Evolutionary conservation across 2,888 invertebrate species (phyloP).

Genomic region (Campoplex nolae): DNA sequence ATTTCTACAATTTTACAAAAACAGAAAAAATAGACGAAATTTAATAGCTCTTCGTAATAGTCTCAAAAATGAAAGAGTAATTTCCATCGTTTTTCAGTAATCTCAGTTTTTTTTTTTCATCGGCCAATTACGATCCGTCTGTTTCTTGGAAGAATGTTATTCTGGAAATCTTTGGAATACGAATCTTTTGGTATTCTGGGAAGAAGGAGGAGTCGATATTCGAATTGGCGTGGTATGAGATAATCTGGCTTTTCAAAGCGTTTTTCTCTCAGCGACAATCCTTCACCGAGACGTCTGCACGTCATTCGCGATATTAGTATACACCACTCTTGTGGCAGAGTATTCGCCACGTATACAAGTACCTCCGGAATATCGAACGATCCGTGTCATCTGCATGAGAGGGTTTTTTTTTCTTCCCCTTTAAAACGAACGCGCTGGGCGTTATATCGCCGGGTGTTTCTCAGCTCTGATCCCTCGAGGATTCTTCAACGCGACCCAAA

Average conservation of each 20-base stretch:
- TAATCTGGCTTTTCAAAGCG: conserved; percentile 48
- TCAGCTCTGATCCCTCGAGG: conserved; percentile 5
- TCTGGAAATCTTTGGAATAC: background rate
- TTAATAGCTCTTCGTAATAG: background rate
- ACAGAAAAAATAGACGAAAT: too few species aligned
- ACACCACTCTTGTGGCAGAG: background rate
- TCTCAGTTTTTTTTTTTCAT: background rate
- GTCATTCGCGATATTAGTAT: conserved; percentile 45
- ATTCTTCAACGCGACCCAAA: conserved; percentile 37
- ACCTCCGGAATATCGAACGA: conserved; percentile 35
- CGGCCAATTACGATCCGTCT: background rate
- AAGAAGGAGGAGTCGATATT: background rate
- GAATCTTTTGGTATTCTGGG: background rate
- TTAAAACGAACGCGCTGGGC: conserved; percentile 27
- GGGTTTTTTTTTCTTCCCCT: conserved; percentile 13
- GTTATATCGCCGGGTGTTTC: conserved; percentile 16
- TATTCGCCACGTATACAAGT: conserved; percentile 37
- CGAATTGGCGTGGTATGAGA: background rate
- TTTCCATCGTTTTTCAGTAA: background rate
- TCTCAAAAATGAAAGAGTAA: background rate
- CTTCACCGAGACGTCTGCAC: conserved; percentile 39
- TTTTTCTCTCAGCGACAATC: conserved; percentile 45
- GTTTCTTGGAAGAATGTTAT: background rate
- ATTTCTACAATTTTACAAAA: too few species aligned
- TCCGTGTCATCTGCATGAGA: background rate